These are phyloP conservation scores for Heliconius aoede DNA, from an alignment of 2,888 invertebrate species.

Conservation along the genomic window DNA sequence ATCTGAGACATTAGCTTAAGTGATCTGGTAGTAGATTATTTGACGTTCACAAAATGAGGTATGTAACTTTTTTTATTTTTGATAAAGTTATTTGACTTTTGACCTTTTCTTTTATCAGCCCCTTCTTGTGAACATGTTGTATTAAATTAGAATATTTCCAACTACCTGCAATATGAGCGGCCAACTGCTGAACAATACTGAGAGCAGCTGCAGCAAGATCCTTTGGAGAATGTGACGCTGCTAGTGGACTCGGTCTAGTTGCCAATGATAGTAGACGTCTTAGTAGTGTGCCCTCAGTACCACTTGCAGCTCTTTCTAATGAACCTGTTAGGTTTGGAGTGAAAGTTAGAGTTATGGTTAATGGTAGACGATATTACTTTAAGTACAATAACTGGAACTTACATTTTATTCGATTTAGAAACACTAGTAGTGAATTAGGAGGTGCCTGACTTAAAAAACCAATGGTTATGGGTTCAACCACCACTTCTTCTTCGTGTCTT, in stretches of 20 bases:
- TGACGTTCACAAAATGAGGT: too few relatives aligned
- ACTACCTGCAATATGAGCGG: conserved; percentile 77
- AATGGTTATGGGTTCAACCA: too few relatives aligned
- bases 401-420: neutral
- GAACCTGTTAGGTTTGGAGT: conserved; percentile 30
- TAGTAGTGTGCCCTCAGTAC: conserved; percentile 74
- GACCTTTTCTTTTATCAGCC: too few relatives aligned
- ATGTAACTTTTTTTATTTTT: too few relatives aligned
- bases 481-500: too few relatives aligned
- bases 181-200: conserved; percentile 92
- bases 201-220: conserved; percentile 91
- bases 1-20: too few relatives aligned
- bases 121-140: too few relatives aligned
- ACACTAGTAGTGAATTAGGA: too few relatives aligned
- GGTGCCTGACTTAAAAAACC: too few relatives aligned
- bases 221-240: conserved; percentile 91
- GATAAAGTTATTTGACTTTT: too few relatives aligned
- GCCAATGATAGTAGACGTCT: conserved; percentile 91
- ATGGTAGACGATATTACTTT: neutral
- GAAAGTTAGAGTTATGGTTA: neutral
- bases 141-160: neutral
- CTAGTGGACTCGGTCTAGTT: conserved; percentile 95
- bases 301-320: conserved; percentile 55
- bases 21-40: too few relatives aligned
- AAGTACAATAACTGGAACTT: neutral